Evolutionary conservation across 2,797 vertebrate genomes (phyloP), one percentile per base, ranked within the genome.

Genomic region (Cuniculus paca): DNA sequence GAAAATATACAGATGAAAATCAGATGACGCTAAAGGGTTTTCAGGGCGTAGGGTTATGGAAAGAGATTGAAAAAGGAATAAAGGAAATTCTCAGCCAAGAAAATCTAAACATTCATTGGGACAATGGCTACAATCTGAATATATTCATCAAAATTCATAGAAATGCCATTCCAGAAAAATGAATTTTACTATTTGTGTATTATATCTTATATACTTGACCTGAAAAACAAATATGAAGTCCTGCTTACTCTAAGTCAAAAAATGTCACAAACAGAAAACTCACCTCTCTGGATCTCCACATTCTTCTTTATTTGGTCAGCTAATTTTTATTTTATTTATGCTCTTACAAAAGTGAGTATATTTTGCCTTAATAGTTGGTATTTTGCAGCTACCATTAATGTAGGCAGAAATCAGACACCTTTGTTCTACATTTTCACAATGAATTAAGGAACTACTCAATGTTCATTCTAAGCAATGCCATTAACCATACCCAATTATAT

Each of bases 401-500:
- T 11, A 95, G 4, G 20, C 24, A 58, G 17, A 95, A 82, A 16
- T 81, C 22, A 50, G 6, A 39, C 26, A 50, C 48, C 0, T 82
- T 45, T 88, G 9, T 81, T 91, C 31, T 90, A 36, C 36, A 60
- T 58, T 86, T 24, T 91, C 58, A 83, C 39, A 65, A 50, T 87
- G 83, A 77, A 80, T 36, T 90, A 42, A 74, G 58, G 31, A 86
- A 52, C 2, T 54, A 77, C 77, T 89, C 86, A 72, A 79, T 48
- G 34, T 34, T 74, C n/a, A 83, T 50, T n/a, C 2, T 86, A 88
- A 36, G 16, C 20, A 94, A 58, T 80, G 22, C 11, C 26, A 77
- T 91, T 70, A 94, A 60, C 56, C 50, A 58, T 91, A 94, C 4
- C 14, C 79, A 95, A 93, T 81, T 78, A 90, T 50, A 75, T 65